Base-by-base conservation (phyloP, 2,888 invertebrate species). In the Thelaira solivaga region DNA sequence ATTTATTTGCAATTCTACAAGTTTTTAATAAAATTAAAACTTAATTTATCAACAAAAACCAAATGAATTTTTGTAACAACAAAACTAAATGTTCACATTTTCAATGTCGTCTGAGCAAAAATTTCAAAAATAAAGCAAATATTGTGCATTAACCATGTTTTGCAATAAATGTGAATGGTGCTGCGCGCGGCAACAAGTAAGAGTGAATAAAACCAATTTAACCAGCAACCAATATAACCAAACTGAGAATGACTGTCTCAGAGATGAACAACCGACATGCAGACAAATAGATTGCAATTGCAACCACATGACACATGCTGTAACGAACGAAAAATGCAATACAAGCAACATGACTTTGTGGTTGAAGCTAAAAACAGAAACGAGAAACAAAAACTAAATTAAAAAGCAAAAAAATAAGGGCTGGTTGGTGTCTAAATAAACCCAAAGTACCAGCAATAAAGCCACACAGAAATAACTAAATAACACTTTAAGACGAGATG, bases 241-340 rank as follows among this genome's bases (percentile, higher is more conserved):
- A 59, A 67, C 36, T 53, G 51, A n/a, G n/a, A 67, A 67, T 61
- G 45, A 51, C 59, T 67, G 45, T 67, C 67, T 67, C 43, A 59
- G 34, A 61, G 73, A 57, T 67, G 74, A 74, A 53, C 65, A 61
- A 74, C 74, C 73, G 31, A 68, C 68, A 59, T 26, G 47, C 69
- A 59, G 78, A 74, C 74, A 74, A 74, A 74, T 78, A 65, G 68
- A 78, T 78, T 74, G 74, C 78, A 78, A 39, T 69, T 68, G 34
- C 69, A 69, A 78, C 78, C 78, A 47, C 78, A 74, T 78, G 74
- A 74, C 78, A 78, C 78, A 73, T 74, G 77, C 64, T 74, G 73
- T 39, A 68, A 1, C 24, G 47, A 49, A 24, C 13, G 53, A 49
- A 67, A 64, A 61, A 31, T 49, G 51, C 65, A 73, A 43, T 43